Conservation (phyloP, 2,888 invertebrate species). For the Oxystoma pomonae region DNA sequence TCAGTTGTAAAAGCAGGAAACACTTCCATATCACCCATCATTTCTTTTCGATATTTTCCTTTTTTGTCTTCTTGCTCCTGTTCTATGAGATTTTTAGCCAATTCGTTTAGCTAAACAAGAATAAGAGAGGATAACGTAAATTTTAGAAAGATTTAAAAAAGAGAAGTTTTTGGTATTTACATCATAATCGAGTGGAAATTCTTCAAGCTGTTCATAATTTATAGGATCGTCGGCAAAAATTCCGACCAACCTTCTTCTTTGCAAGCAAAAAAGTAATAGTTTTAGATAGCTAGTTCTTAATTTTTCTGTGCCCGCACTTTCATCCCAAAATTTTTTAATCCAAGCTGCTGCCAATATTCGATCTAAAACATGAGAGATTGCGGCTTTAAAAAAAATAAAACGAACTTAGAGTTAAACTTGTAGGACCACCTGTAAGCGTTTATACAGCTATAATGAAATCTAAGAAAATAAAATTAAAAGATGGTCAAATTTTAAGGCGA, state of each 20-base stretch:
- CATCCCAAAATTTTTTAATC: conserved; percentile 45
- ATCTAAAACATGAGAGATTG: no score
- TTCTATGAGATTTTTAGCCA: conserved; percentile 41
- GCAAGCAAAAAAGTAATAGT: conserved; percentile 47
- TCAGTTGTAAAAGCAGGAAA: conserved; percentile 42
- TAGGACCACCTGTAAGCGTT: no score
- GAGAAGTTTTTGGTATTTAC: conserved; percentile 26
- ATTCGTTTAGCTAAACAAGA: conserved; percentile 31
- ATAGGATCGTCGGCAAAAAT: conserved; percentile 45
- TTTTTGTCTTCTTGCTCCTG: conserved; percentile 33
- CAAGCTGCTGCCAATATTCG: conserved; percentile 47
- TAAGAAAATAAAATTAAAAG: no score
- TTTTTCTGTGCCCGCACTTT: conserved; percentile 34
- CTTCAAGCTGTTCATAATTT: conserved; percentile 35
- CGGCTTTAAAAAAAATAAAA: no score
- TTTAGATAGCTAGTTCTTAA: conserved; percentile 46
- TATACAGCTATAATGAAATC: no score
- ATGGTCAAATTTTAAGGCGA: no score
- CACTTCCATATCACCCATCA: conserved; percentile 35
- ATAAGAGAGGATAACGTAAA: background rate
- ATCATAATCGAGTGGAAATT: conserved; percentile 37
- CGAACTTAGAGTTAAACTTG: no score
- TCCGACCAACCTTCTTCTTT: conserved; percentile 43
- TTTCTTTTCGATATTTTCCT: conserved; percentile 26
- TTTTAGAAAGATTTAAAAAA: background rate